phyloP scores from a whole-genome alignment of 2,797 vertebrate genomes.

The Myripristis jacobus region DNA sequence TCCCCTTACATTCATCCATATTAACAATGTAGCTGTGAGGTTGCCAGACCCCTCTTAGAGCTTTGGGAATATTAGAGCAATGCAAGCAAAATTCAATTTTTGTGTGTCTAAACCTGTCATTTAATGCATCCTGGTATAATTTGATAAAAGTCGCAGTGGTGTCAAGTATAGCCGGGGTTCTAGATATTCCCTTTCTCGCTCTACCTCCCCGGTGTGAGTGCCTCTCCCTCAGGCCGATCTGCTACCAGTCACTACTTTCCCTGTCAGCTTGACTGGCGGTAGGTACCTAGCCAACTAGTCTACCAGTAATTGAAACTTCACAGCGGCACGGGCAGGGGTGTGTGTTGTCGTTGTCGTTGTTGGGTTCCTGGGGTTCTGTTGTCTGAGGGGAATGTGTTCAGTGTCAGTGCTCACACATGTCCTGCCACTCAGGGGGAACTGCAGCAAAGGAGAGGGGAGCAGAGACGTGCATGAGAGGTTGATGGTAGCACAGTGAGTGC shows the following conservation, averaged over 20 bases:
- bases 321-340: constrained; percentile 51
- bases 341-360: constrained; percentile 64
- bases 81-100: background rate
- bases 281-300: constrained; percentile 55
- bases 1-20: background rate
- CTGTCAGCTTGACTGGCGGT: constrained; percentile 69
- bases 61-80: too few species aligned
- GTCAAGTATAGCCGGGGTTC: background rate
- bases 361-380: constrained; percentile 69
- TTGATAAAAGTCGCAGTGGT: background rate
- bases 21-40: too few species aligned
- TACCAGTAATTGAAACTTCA: constrained; percentile 79
- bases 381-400: constrained; percentile 66
- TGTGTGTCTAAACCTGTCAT: constrained; percentile 3
- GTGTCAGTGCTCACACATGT: constrained; percentile 70
- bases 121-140: background rate
- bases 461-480: background rate
- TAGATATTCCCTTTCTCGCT: constrained; percentile 2
- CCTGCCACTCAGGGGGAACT: constrained; percentile 68
- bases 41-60: too few species aligned
- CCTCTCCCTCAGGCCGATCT: constrained; percentile 53
- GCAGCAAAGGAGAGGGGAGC: constrained; percentile 18
- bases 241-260: constrained; percentile 42
- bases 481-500: background rate
- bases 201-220: constrained; percentile 37